phyloP scores from a whole-genome alignment of 2,797 vertebrate species.

The Poecilia gillii region DNA sequence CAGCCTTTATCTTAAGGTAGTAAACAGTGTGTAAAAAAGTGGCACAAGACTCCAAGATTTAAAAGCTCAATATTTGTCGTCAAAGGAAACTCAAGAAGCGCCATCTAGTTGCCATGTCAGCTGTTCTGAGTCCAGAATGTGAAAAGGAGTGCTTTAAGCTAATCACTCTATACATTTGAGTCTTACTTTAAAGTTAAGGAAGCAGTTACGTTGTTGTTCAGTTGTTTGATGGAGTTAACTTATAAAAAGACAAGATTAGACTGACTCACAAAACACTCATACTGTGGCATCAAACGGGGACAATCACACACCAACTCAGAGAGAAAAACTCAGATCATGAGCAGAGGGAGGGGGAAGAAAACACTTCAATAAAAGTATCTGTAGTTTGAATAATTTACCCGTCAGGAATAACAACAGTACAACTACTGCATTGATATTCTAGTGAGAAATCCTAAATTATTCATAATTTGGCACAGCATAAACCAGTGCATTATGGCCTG shows the following conservation, averaged over 20 bases:
- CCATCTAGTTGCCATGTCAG: too few species aligned
- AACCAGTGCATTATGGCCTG: neutral
- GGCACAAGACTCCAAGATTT: neutral
- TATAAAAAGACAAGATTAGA: neutral
- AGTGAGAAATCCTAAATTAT: neutral
- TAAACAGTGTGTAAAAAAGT: neutral
- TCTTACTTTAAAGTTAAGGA: neutral
- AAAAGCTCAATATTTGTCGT: neutral
- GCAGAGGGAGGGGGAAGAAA: neutral
- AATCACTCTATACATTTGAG: neutral
- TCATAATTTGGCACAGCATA: neutral
- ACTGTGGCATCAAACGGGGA: neutral
- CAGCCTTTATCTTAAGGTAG: neutral
- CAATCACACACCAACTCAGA: neutral
- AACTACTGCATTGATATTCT: neutral
- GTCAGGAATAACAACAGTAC: neutral
- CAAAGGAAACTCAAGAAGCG: neutral
- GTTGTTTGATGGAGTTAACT: neutral
- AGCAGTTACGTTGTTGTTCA: neutral
- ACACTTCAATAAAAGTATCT: neutral
- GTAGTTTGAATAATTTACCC: neutral
- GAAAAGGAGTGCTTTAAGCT: neutral
- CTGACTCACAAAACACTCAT: neutral
- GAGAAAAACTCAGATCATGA: neutral
- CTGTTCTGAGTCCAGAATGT: neutral